phyloP scores from a whole-genome alignment of 2,888 invertebrate species.

The Girardia tigrina region DNA sequence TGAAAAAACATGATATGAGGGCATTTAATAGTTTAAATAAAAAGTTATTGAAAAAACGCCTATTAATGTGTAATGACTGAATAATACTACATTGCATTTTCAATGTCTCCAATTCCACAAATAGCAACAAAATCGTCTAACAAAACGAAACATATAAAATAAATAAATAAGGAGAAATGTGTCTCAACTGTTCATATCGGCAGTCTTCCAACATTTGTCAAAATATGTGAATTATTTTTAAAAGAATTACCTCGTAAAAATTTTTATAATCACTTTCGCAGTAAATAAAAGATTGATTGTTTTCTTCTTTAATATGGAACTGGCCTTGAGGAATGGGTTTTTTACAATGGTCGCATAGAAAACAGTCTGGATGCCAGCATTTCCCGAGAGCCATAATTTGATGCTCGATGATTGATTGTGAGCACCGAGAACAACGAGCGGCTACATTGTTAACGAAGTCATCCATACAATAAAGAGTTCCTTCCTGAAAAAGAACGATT shows the following conservation, averaged over 20 bases:
- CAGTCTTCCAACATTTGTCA: too few species aligned
- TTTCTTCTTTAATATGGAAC: background rate
- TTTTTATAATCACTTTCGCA: background rate
- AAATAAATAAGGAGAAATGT: too few species aligned
- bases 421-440: background rate
- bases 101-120: too few species aligned
- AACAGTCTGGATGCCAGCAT: background rate
- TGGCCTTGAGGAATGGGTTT: background rate
- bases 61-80: too few species aligned
- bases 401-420: background rate
- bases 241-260: constrained; percentile 2
- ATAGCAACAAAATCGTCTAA: too few species aligned
- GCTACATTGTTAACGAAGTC: background rate
- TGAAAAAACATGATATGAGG: too few species aligned
- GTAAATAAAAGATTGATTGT: constrained; percentile 10
- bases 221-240: too few species aligned
- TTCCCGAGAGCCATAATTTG: constrained; percentile 8
- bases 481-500: background rate
- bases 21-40: too few species aligned
- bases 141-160: too few species aligned
- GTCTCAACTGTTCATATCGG: too few species aligned
- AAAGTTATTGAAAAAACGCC: too few species aligned
- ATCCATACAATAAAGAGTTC: constrained; percentile 18
- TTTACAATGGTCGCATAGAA: background rate
- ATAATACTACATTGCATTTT: too few species aligned